Conservation (phyloP, 2,113 vertebrate species). For the Climacteris rufus region DNA sequence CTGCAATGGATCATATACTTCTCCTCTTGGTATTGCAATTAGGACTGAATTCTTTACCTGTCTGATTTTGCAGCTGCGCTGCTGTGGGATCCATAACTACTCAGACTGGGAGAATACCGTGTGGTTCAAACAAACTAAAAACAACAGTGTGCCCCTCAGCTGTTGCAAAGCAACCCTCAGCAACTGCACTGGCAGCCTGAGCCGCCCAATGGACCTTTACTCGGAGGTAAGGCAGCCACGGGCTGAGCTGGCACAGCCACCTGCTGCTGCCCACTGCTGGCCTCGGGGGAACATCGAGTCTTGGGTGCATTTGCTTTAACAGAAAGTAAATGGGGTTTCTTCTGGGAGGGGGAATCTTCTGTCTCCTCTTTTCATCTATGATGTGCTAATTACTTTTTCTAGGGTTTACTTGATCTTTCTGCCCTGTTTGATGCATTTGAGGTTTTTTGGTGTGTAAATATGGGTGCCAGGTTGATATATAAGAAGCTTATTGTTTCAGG, state of each 20-base stretch:
- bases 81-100: conserved; percentile 94
- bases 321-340: background rate
- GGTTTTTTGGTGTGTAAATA: background rate
- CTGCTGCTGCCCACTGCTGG: too few relatives aligned
- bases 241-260: background rate
- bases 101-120: conserved; percentile 91
- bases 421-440: background rate
- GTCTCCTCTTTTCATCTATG: background rate
- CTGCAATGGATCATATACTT: background rate
- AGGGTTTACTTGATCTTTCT: background rate
- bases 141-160: conserved; percentile 94
- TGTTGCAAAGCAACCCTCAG: conserved; percentile 86
- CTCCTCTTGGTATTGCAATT: background rate
- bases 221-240: conserved; percentile 78
- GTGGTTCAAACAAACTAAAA: conserved; percentile 93
- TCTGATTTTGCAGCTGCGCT: conserved; percentile 79
- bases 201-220: conserved; percentile 85
- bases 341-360: accelerated
- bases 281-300: too few relatives aligned
- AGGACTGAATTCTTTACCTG: background rate
- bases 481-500: conserved; percentile 70
- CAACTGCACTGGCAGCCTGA: conserved; percentile 89
- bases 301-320: background rate
- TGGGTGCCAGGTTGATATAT: background rate
- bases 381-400: background rate